Base-by-base conservation (phyloP, 1,140 invertebrate genomes). In the Arion vulgaris region DNA sequence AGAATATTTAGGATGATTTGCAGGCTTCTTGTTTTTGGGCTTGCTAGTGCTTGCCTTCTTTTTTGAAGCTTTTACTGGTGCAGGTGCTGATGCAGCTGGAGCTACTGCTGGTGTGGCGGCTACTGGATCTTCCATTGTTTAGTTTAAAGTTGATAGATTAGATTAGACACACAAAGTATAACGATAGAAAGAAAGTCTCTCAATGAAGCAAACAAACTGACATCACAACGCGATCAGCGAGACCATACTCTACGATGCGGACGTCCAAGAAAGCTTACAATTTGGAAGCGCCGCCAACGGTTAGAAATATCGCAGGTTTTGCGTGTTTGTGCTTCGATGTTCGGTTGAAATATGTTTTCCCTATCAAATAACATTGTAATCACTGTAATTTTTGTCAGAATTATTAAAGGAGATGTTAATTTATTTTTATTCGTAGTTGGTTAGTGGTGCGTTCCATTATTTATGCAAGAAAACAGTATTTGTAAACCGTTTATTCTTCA, bases 1-100 rank as follows among this genome's bases (percentile, higher is more conserved):
- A 39, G 74, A 81, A 82, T 88, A 88, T 75, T 87, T 88, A 0
- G 87, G 87, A 69, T 88, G 87, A 38, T 80, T 84, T 32, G 86
- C 84, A 26, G 86, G 84, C 72, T 87, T 88, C 79, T 89, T 89
- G 26, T 85, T 83, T 80, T 89, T 89, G 34, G 87, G 57, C 38
- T 74, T 68, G 13, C n/a, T 80, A 19, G 13, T 39, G 34, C n/a
- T 69, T 38, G 85, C 79, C 57, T 86, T 87, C 83, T 89, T 89
- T 79, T 89, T 89, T 45, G 88, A 77, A 32, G 84, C 85, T 36
- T 86, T 80, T 7, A 77, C 68, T 23, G 84, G 85, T 19, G 81
- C 71, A 34, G 82, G 32, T 36, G 82, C 72, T 38, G 82, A 26
- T 71, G 81, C 69, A 13, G 83, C 53, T 36, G 82, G 53, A 17